phyloP scores from a whole-genome alignment of 2,797 vertebrate genomes.

The Glossophaga mutica region DNA sequence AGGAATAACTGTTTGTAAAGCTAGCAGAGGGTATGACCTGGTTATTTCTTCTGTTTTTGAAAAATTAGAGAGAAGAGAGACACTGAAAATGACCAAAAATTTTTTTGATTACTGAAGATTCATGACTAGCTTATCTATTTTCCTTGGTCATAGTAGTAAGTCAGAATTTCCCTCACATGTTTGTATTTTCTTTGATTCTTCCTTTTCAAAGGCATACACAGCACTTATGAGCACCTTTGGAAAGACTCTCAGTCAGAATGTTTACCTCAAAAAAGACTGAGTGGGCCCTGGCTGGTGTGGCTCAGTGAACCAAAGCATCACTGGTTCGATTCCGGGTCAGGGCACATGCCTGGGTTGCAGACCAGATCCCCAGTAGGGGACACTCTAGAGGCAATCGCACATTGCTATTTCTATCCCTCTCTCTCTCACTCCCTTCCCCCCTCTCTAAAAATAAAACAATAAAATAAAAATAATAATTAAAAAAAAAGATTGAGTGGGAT shows the following conservation, averaged over 20 bases:
- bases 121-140: background rate
- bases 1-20: background rate
- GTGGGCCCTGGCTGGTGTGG: too few species aligned
- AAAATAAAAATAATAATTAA: too few species aligned
- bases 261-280: constrained; percentile 41
- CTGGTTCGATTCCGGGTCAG: too few species aligned
- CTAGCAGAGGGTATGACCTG: background rate
- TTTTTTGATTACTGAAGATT: background rate
- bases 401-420: too few species aligned
- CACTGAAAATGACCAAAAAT: background rate
- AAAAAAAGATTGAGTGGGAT: background rate
- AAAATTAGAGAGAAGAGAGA: background rate
- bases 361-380: too few species aligned
- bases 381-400: too few species aligned
- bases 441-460: too few species aligned
- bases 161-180: background rate
- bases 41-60: constrained; percentile 47
- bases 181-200: background rate
- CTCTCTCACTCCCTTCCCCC: too few species aligned
- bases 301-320: too few species aligned
- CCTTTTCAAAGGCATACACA: background rate
- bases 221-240: background rate
- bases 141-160: background rate
- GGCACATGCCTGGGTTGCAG: too few species aligned
- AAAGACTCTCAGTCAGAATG: constrained; percentile 18